Evolutionary conservation across 2,797 vertebrate genomes (phyloP), one percentile per base, ranked within the genome.

Genomic region (Anas bernieri): DNA sequence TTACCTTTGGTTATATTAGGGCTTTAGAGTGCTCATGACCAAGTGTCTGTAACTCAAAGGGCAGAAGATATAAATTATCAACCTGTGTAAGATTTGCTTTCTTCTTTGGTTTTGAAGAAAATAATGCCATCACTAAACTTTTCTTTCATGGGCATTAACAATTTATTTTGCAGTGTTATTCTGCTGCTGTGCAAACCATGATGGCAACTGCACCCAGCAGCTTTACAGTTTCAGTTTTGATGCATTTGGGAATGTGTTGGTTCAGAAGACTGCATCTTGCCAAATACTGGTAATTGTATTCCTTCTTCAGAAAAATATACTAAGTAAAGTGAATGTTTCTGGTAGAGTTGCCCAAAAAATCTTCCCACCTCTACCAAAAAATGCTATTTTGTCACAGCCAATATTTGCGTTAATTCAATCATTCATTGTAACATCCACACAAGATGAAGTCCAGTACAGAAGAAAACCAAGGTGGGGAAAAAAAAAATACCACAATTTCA

Each of bases 1-100:
- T 67, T 83, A 58, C 62, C 45, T 90, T 73, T 70, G 55, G 74
- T 84, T 39, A 39, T 90, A 80, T 35, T 83, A 84, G 61, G 35
- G 37, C 25, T 72, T 39, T 7, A 35, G 33, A 80, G 21, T 48
- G 69, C 11, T 48, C 70, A 56, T 22, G 72, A 66, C 43, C 31
- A 56, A 59, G 37, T 8, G 39, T 64, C 64, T 91, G 45, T 33
- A 82, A 67, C 31, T 56, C 77, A 78, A 17, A 31, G 50, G 8
- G 45, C 1, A 35, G 23, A 56, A 43, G 39, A 74, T 72, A 83
- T 68, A 74, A 90, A 85, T 67, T 30, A 67, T 22, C 70, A 1
- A 39, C 84, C 39, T 54, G 46, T 54, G 62, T 58, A 70, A 73
- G 25, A 84, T 39, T 69, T 88, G 35, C 54, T 74, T 84, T 17